phyloP scores from a whole-genome alignment of 1,140 invertebrate genomes.

The Steinernema khuongi region DNA sequence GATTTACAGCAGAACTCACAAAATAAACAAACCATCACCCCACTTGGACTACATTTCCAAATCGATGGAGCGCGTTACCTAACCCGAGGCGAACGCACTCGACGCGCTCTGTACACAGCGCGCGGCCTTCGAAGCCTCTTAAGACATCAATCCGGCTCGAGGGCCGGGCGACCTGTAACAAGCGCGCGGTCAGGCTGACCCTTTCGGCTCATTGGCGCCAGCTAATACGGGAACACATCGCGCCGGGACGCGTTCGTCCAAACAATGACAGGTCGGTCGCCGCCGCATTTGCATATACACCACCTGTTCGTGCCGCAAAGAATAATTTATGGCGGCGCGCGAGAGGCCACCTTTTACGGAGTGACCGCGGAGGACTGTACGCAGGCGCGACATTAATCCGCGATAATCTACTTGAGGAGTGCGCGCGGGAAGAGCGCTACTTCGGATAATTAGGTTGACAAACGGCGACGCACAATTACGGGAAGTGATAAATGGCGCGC shows the following conservation, averaged over 20 bases:
- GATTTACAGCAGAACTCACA: no score
- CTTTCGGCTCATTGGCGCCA: conserved; percentile 12
- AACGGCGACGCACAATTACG: not conserved
- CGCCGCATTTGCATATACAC: conserved; percentile 5
- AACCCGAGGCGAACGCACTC: no score
- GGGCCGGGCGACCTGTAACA: no score
- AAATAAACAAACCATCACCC: no score
- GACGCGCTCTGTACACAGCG: no score
- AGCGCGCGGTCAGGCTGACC: not conserved
- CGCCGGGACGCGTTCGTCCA: not conserved
- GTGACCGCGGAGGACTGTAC: not conserved
- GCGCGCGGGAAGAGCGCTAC: not conserved
- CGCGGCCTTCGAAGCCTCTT: no score
- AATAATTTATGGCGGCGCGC: not conserved
- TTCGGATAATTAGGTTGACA: conserved; percentile 5
- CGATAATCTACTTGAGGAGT: not conserved
- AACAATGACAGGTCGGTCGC: not conserved
- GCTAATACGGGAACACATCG: conserved; percentile 2
- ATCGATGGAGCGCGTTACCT: no score
- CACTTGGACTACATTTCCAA: no score
- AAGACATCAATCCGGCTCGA: no score
- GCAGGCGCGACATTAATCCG: conserved; percentile 2
- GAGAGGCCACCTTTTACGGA: not conserved
- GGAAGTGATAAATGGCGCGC: not conserved
- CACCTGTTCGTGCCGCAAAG: not conserved